Evolutionary conservation across 2,113 vertebrate genomes (phyloP), one percentile per base, ranked within the genome.

Genomic region (Agapornis roseicollis): DNA sequence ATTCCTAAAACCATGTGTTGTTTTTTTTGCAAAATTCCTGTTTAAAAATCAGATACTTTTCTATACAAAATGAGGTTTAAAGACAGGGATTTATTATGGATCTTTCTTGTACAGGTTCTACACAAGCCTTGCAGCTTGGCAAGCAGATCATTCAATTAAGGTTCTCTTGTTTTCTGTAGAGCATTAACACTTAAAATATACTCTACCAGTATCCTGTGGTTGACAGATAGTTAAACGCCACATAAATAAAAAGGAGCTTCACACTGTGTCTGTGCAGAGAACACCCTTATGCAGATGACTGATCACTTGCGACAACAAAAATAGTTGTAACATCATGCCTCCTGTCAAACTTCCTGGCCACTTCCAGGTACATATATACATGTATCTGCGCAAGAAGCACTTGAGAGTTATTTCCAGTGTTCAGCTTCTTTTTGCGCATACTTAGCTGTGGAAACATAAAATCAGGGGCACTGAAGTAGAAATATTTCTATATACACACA

Each of bases 261-360:
- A 7, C 11, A 9, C 27, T 90, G 42, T 33, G 66, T 89, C 79
- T 85, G 6, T 15, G 25, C 65, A 93, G 53, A 95, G 63, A 81
- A 78, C 46, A 91, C 35, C 37, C 53, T 93, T 96, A 81, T 95
- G 79, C 52, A 69, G 63, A 50, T 88, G 93, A 95, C 71, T 96
- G 91, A 93, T 80, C 96, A 90, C 81, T 96, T 96, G 96, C 71
- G 96, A 82, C 64, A 91, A 88, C 50, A 52, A 76, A 96, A 95
- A 96, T 92, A 93, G 92, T 83, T 92, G 79, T 49, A 83, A 52
- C 65, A 89, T 92, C 88, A 50, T 13, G 12, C 44, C 37, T 95
- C 44, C 37, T 95, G 66, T 94, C 94, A 96, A 94, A 95, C 63
- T 94, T 96, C 80, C 79, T 24, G 4, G 37, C 11, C 80, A 93